Conservation (phyloP, 1,140 invertebrate genomes). For the Aphelenchoides fujianensis region DNA sequence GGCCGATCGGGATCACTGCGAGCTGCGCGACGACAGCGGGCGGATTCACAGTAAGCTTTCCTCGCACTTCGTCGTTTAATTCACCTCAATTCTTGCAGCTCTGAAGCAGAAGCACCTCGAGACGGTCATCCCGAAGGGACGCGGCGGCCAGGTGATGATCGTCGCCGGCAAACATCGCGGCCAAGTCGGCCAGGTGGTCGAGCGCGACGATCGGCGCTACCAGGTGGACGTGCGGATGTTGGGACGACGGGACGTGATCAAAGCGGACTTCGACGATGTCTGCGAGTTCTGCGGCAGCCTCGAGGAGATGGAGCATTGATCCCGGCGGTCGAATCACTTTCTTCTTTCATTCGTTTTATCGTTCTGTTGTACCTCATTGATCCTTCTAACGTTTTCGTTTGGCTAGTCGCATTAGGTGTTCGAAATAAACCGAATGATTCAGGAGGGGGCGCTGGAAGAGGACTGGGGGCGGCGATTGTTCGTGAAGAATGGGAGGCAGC, state of each 20-base stretch:
- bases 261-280: constrained; percentile 25
- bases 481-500: no score
- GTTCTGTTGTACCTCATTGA: no score
- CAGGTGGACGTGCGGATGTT: not conserved
- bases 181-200: constrained; percentile 10
- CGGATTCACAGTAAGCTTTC: constrained; percentile 16
- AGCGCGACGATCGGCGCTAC: constrained; percentile 5
- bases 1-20: not conserved
- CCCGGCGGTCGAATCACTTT: no score
- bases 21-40: constrained; percentile 24
- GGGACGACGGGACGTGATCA: constrained; percentile 13
- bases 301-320: constrained; percentile 11
- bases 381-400: no score
- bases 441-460: no score
- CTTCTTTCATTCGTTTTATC: no score
- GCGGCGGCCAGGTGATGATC: constrained; percentile 7
- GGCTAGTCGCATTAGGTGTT: no score
- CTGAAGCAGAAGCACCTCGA: constrained; percentile 7
- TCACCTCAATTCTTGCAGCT: not conserved
- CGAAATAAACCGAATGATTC: no score
- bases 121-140: constrained; percentile 17
- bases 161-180: constrained; percentile 10
- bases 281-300: constrained; percentile 23
- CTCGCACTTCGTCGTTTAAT: not conserved
- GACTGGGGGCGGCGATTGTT: no score